Conservation (phyloP, 2,113 vertebrate species). For the Gavia stellata region DNA sequence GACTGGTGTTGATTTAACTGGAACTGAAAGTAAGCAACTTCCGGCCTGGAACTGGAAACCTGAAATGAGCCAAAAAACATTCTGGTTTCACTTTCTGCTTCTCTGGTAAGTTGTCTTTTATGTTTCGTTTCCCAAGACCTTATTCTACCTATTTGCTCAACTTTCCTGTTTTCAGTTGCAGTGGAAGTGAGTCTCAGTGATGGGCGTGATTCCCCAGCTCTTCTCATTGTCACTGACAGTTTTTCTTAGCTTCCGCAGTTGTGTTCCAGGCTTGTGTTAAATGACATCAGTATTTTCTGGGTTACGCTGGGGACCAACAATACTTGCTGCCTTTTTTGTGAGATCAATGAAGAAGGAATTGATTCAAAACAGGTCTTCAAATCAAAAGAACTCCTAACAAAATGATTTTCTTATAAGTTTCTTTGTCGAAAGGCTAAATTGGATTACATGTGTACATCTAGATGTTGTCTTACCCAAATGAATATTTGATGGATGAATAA, state of each 20-base stretch:
- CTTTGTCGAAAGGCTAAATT: not conserved
- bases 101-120: not conserved
- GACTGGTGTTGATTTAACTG: not conserved
- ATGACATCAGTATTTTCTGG: not conserved
- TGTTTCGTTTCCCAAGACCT: not conserved
- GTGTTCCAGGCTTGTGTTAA: not conserved
- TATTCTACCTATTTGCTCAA: not conserved
- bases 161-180: not conserved
- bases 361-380: not conserved
- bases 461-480: not conserved
- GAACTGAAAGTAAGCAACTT: not conserved
- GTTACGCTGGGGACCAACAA: not conserved
- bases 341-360: not conserved
- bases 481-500: not conserved
- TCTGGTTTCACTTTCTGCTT: not conserved
- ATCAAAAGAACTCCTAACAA: not conserved
- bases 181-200: not conserved
- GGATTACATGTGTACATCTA: not conserved
- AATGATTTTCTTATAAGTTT: not conserved
- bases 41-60: not conserved
- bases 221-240: not conserved
- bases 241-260: not conserved
- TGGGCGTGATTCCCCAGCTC: not conserved
- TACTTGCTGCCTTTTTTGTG: not conserved
- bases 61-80: not conserved